Evolutionary conservation across 2,888 invertebrate species (phyloP), one percentile per base, ranked within the genome.

Genomic region (Frankliniella fusca): DNA sequence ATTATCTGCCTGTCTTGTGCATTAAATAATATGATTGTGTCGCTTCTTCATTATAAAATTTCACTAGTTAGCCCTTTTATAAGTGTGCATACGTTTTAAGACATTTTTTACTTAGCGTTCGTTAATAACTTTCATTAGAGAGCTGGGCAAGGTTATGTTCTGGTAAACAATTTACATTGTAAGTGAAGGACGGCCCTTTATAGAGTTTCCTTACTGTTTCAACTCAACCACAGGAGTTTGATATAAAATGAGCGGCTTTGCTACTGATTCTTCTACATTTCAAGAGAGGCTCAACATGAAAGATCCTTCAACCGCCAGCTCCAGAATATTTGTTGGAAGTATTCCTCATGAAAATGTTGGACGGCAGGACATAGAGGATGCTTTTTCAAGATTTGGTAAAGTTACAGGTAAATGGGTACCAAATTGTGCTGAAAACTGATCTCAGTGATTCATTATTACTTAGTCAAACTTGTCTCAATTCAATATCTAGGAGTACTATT

Each of bases 281-380:
- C 70, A 76, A 76, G 70, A 76, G 27, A 76, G 70, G 27, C 27
- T 76, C 12, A 76, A 23, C 70, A 84, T 94, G 89, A 93, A 93
- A 87, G 94, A 96, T 88, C 94, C 94, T 20, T 89, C 92, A 8
- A 93, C 94, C 0, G 93, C 93, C 0, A 91, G 92, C 84, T 92
- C 93, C 82, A 91, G 97, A 81, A 93, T 97, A 84, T 97, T 95
- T 86, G 91, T 97, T 8, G 96, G 96, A 0, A 94, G 94, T 85
- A 87, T 96, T 82, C 92, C 93, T 80, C 91, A 91, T 3, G 90
- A 92, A n/a, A 92, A 93, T 12, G 92, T 93, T 81, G 90, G 90
- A 80, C 91, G 91, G 81, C 89, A 90, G 82, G 92, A 92, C 85
- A 87, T 97, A 23, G 94, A 95, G 85, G 92, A 93, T 70, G 93